Evolutionary conservation across 2,888 invertebrate genomes (phyloP), one percentile per base, ranked within the genome.

Genomic region (Torymus aiolomorphi): DNA sequence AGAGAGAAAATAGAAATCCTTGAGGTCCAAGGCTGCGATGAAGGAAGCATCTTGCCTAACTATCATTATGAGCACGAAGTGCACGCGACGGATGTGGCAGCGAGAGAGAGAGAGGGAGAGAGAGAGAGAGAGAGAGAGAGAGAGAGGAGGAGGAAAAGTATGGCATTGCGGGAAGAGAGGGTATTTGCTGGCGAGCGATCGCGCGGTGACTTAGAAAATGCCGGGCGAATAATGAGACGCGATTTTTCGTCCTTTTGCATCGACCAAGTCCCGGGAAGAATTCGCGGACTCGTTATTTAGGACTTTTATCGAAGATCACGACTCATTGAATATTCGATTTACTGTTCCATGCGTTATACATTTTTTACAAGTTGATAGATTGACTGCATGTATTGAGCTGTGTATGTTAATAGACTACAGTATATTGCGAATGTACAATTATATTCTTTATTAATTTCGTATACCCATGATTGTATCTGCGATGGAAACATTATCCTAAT

Each of bases 21-120:
- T 76, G 66, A 80, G 72, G 69, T 65, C 71, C 82, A 80, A 80
- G 81, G 80, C 74, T 78, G 57, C 75, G 66, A 80, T 70, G 76
- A 56, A 69, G 77, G 72, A 67, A 73, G 77, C 74, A 66, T 74
- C 79, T 78, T 78, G 70, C 70, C 65, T 73, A 73, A 76, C 78
- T 81, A 65, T 76, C 79, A 76, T 79, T 79, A 79, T 66, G 67
- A 79, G 78, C 65, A 82, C 78, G 81, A 71, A 75, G 31, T 49
- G 52, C 24, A 31, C 66, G 59, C 24, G 57, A 63, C 57, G 62
- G 66, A 49, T 12, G 31, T 14, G 51, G 24, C n/a, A 13, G n/a
- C 52, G 42, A 72, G 63, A 20, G 51, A 49, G 70, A 3, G 72
- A 72, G 71, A 52, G 57, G 61, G 61, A 11, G n/a, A 62, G 59